These are phyloP conservation scores for Orgyia antiqua DNA, from an alignment of 2,888 invertebrate genomes.

Conservation along the genomic window DNA sequence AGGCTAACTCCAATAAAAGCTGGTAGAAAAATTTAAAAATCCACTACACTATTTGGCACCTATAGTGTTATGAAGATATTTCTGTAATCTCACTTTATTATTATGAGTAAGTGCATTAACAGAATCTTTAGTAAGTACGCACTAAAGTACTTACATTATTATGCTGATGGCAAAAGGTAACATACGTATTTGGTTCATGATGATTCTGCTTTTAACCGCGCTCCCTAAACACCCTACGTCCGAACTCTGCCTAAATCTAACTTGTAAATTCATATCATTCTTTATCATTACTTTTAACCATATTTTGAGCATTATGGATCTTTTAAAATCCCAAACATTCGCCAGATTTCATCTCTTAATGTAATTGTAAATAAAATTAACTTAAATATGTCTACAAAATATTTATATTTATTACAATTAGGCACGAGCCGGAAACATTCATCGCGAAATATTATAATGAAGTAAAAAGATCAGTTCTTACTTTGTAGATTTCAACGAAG, in stretches of 20 bases:
- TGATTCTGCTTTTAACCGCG: conserved; percentile 40
- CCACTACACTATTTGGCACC: conserved; percentile 74
- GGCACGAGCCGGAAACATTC: conserved; percentile 72
- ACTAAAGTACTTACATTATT: conserved; percentile 43
- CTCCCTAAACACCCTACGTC: conserved; percentile 30
- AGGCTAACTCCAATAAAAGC: conserved; percentile 62
- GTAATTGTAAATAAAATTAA: conserved; percentile 72
- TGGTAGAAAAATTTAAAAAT: conserved; percentile 58
- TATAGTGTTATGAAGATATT: conserved; percentile 52
- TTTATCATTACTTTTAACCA: conserved; percentile 47
- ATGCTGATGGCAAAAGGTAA: conserved; percentile 73
- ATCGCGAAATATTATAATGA: conserved; percentile 75
- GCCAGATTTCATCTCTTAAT: conserved; percentile 67
- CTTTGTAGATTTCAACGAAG: conserved; percentile 65
- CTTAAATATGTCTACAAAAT: conserved; percentile 67
- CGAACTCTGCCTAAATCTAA: conserved; percentile 49
- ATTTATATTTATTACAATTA: conserved; percentile 67
- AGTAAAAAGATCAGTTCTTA: conserved; percentile 73
- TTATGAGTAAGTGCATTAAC: conserved; percentile 38
- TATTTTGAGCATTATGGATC: conserved; percentile 68
- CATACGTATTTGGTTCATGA: conserved; percentile 72
- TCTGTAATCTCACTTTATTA: conserved; percentile 37
- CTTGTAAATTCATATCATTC: conserved; percentile 46
- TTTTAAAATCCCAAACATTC: conserved; percentile 40
- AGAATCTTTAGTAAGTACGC: conserved; percentile 48